phyloP scores from a whole-genome alignment of 1,140 invertebrate species.

The Augochlora pura region DNA sequence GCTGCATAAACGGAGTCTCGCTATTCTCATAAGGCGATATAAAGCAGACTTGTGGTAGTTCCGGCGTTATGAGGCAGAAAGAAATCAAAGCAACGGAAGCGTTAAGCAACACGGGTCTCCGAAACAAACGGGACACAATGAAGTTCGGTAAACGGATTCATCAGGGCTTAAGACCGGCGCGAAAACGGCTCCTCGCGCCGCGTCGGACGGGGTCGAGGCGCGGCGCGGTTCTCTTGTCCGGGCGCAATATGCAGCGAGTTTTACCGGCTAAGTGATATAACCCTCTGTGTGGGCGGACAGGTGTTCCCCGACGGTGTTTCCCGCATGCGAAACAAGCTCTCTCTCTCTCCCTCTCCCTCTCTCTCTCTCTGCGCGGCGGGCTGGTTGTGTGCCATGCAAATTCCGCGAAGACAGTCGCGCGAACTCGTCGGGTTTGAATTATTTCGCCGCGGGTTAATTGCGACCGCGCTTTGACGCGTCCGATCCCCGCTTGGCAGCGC shows the following conservation, averaged over 20 bases:
- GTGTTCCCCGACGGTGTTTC: conserved; percentile 34
- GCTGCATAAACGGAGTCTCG: no score
- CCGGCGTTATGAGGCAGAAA: no score
- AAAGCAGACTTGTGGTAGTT: no score
- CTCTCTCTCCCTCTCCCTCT: no score
- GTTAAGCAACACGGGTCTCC: no score
- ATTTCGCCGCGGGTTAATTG: not conserved
- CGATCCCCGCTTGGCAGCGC: not conserved
- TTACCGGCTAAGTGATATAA: conserved; percentile 52
- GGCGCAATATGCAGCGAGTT: conserved; percentile 14
- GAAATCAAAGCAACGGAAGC: no score
- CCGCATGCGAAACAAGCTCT: conserved; percentile 22
- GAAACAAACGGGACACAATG: not conserved
- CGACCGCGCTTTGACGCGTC: not conserved
- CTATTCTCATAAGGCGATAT: no score
- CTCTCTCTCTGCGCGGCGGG: no score
- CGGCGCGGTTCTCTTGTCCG: no score
- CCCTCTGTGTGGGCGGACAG: conserved; percentile 46
- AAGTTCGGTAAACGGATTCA: conserved; percentile 7
- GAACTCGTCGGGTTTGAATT: conserved; percentile 16
- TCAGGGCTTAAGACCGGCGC: not conserved
- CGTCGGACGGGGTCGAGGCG: no score
- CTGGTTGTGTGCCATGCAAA: not conserved
- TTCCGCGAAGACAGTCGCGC: not conserved
- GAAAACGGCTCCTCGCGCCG: not conserved